These are phyloP conservation scores for Psilopsiagon aymara DNA, from an alignment of 2,113 vertebrate genomes.

Conservation along the genomic window DNA sequence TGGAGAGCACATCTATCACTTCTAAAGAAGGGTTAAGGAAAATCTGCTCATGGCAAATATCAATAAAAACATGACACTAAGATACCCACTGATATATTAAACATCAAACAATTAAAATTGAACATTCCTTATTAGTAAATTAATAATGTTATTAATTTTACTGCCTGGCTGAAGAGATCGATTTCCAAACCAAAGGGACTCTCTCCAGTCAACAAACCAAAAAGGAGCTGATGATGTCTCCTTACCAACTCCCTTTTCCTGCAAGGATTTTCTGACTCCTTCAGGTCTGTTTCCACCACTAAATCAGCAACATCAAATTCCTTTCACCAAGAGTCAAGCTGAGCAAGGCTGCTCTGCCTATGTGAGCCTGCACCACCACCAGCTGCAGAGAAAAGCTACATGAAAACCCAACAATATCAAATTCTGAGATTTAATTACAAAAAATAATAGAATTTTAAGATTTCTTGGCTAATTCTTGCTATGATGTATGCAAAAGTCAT, in stretches of 20 bases:
- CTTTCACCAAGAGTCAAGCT: not conserved
- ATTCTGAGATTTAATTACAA: not conserved
- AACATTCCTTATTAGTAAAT: not conserved
- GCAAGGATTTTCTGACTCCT: not conserved
- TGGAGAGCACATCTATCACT: not conserved
- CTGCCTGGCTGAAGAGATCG: not conserved
- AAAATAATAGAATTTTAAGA: not conserved
- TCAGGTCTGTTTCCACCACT: not conserved
- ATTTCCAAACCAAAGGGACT: not conserved
- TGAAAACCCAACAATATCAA: not conserved
- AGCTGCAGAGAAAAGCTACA: not conserved
- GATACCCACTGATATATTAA: not conserved
- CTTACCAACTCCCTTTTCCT: not conserved
- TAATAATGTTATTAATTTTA: not conserved
- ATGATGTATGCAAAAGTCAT: not conserved
- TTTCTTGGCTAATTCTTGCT: not conserved
- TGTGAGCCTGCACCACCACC: not conserved
- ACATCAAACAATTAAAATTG: not conserved
- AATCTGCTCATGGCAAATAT: not conserved
- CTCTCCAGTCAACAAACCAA: not conserved
- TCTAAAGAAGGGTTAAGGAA: not conserved
- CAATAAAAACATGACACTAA: not conserved
- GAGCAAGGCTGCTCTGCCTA: not conserved
- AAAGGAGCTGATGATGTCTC: not conserved
- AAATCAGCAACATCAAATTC: not conserved